Evolutionary conservation across 2,888 invertebrate species (phyloP).

Genomic region (Camptogramma bilineatum): DNA sequence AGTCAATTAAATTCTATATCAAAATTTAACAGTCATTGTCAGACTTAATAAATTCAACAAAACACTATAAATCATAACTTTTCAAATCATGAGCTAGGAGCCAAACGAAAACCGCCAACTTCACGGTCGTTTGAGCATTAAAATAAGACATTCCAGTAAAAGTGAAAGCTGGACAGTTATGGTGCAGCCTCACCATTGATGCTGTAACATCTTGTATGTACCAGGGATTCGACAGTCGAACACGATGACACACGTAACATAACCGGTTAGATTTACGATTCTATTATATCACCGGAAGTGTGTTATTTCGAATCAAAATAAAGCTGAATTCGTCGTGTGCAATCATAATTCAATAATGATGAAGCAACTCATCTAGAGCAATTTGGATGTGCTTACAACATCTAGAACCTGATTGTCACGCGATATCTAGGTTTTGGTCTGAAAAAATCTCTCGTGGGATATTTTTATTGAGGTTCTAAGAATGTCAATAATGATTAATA

Average conservation of each 20-base stretch:
- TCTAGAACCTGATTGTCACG: neutral
- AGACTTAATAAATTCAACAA: neutral
- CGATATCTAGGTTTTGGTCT: neutral
- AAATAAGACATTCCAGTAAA: slow-evolving; percentile 42
- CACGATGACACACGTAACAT: slow-evolving; percentile 66
- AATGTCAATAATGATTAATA: too few relatives aligned
- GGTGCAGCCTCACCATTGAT: slow-evolving; percentile 49
- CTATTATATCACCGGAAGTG: slow-evolving; percentile 42
- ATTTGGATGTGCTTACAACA: neutral
- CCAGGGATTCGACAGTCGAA: slow-evolving; percentile 44
- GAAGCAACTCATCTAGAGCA: slow-evolving; percentile 5
- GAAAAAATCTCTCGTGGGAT: neutral
- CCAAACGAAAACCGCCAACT: slow-evolving; percentile 24
- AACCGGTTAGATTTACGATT: slow-evolving; percentile 40
- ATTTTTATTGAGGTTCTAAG: neutral
- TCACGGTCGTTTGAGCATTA: slow-evolving; percentile 38
- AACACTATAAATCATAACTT: neutral
- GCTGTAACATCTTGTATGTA: slow-evolving; percentile 46
- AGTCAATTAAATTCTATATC: too few relatives aligned
- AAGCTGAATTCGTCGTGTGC: slow-evolving; percentile 46
- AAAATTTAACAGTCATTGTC: neutral
- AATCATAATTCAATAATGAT: slow-evolving; percentile 42
- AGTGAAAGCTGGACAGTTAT: slow-evolving; percentile 59
- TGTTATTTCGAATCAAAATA: slow-evolving; percentile 31
- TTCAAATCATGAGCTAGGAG: slow-evolving; percentile 8